A percentile compares a stretch with the other conserved stretches of the same genome.
Evolutionary conservation across 2,888 invertebrate genomes (phyloP).

Genomic region (Sceliomorpha sp.): DNA sequence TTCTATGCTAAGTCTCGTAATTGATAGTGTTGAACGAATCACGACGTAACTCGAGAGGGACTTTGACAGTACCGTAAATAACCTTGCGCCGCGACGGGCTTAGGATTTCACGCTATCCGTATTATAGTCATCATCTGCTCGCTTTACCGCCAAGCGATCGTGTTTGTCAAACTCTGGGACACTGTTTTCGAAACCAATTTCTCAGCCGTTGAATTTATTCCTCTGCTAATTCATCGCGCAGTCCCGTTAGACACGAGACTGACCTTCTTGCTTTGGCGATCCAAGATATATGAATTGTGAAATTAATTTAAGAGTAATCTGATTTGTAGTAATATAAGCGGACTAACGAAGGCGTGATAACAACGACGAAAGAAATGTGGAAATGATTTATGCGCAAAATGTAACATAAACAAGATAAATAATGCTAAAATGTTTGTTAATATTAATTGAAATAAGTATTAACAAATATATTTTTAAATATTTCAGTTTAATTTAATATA

Average conservation of each 20-base stretch:
- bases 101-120: conserved; percentile 52
- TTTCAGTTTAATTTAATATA: too few species aligned
- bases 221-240: conserved; percentile 39
- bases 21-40: conserved; percentile 68
- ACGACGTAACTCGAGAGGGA: conserved; percentile 54
- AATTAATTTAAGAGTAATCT: too few species aligned
- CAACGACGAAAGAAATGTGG: too few species aligned
- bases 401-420: too few species aligned
- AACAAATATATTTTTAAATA: too few species aligned
- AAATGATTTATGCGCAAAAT: too few species aligned
- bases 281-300: too few species aligned
- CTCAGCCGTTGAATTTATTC: conserved; percentile 46
- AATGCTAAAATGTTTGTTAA: too few species aligned
- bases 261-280: too few species aligned
- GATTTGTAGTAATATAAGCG: too few species aligned
- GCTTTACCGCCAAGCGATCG: conserved; percentile 46
- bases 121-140: conserved; percentile 45
- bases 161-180: conserved; percentile 50
- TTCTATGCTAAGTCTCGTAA: conserved; percentile 68
- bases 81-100: conserved; percentile 43
- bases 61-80: conserved; percentile 64
- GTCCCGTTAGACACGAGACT: neutral
- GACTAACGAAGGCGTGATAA: too few species aligned
- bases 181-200: conserved; percentile 53
- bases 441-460: too few species aligned